Percentiles rank a stretch among this genome's conserved stretches.
Evolutionary conservation across 2,113 vertebrate species (phyloP).

Genomic region (Smithornis capensis): DNA sequence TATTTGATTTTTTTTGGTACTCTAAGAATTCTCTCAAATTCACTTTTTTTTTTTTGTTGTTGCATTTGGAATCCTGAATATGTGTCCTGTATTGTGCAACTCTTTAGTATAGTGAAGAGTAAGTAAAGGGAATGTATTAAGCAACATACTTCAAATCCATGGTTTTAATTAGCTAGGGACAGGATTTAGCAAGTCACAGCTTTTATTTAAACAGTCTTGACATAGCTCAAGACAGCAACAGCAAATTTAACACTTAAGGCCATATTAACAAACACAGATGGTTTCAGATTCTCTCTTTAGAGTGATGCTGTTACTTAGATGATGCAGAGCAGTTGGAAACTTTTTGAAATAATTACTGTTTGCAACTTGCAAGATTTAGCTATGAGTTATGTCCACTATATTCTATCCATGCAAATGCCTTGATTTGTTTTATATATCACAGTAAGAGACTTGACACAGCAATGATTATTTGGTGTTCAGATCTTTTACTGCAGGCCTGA

Average conservation of each 20-base stretch:
- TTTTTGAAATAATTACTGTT: constrained; percentile 17
- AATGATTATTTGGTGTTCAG: constrained; percentile 3
- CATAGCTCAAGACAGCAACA: constrained; percentile 49
- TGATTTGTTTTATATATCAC: not conserved
- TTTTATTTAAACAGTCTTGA: constrained; percentile 63
- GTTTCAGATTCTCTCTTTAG: constrained; percentile 17
- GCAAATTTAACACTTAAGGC: constrained; percentile 55
- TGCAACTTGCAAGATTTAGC: not conserved
- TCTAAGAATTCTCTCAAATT: not conserved
- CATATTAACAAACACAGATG: constrained; percentile 55
- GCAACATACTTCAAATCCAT: constrained; percentile 19
- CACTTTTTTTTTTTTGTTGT: not conserved
- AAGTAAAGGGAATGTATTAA: constrained; percentile 19
- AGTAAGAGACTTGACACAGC: not conserved
- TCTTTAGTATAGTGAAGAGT: not conserved
- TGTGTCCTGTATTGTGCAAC: not conserved
- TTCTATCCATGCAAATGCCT: not conserved
- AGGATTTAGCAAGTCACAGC: constrained; percentile 67
- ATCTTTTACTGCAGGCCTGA: constrained; percentile 18
- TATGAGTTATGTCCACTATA: constrained; percentile 19
- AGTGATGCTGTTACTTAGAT: constrained; percentile 2
- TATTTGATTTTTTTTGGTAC: not conserved
- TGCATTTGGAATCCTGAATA: not conserved
- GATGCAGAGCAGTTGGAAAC: not conserved
- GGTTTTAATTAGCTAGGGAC: constrained; percentile 56